Base-by-base conservation (phyloP, 2,888 invertebrate genomes). In the Lochmaea crataegi region DNA sequence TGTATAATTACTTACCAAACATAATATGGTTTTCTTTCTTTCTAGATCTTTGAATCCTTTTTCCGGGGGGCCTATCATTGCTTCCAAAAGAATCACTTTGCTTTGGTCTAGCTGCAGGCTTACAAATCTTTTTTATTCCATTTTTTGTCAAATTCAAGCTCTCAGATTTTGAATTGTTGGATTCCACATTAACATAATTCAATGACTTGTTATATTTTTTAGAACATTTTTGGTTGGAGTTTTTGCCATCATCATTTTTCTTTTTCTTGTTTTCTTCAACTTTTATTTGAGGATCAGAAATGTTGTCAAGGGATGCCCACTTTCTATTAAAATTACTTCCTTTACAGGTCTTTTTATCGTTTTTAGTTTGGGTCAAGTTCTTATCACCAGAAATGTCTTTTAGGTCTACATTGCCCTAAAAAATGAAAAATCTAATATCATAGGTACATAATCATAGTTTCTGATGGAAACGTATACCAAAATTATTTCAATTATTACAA, bases 301-400 rank as follows among this genome's bases (percentile, higher is more conserved):
- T 88, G 83, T 84, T 89, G 80, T 91, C 91, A 32, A 91, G 84
- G 14, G 91, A 91, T 38, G 90, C 90, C 91, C 91, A 91, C 83
- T 90, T 91, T 45, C 90, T 84, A 73, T 83, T 85, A 45, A 89
- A 82, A 76, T 89, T 85, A 77, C 84, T 87, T 0, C 85, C 80
- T 80, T 87, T 88, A 56, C 83, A 82, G 53, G 85, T 84, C 68
- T 88, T 88, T 76, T 86, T 87, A 48, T 86, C 85, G 45, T 84
- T 85, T 75, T 85, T 87, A 41, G 72, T 77, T 53, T 77, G 78
- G 38, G 84, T 85, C 53, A 84, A 83, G 22, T 76, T 80, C 73
- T 83, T 83, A 38, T 84, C 83, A 9, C 68, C 64, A 10, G 79
- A 76, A 38, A 84, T 76, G 68, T 86, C 85, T 78, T 85, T 63